Conservation (phyloP, 2,888 invertebrate genomes). For the Drosophila meridiana region DNA sequence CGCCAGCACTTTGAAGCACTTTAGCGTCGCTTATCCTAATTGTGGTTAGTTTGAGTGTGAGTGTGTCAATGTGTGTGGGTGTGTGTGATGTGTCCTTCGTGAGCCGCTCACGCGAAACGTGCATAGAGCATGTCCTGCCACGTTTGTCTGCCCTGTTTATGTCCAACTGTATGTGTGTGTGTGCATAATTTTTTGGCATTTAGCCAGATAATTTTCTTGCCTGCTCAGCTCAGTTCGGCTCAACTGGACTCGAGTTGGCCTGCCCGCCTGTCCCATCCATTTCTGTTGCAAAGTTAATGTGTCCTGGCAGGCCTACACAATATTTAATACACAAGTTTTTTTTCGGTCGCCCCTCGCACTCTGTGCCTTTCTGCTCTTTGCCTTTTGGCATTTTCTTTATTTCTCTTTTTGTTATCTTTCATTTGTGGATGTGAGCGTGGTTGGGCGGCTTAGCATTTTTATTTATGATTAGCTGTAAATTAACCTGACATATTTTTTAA, state of each 20-base stretch:
- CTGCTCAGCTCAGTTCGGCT: constrained; percentile 66
- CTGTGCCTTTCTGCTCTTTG: constrained; percentile 17
- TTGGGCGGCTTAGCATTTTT: constrained; percentile 18
- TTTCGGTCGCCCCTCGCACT: neutral
- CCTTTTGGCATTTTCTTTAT: constrained; percentile 38
- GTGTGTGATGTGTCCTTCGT: constrained; percentile 58
- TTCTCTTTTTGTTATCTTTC: constrained; percentile 29
- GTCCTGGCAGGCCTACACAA: constrained; percentile 58
- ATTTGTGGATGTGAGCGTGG: constrained; percentile 3
- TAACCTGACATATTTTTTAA: constrained; percentile 46
- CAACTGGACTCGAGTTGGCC: constrained; percentile 30
- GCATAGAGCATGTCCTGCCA: constrained; percentile 63
- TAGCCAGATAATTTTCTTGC: constrained; percentile 70
- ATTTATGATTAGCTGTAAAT: constrained; percentile 54
- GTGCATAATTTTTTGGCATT: constrained; percentile 64
- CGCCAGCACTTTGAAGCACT: constrained; percentile 64
- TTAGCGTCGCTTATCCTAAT: constrained; percentile 75
- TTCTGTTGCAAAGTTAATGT: constrained; percentile 62
- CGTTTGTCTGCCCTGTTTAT: constrained; percentile 45
- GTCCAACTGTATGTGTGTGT: constrained; percentile 28
- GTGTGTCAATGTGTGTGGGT: constrained; percentile 45
- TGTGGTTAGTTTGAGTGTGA: constrained; percentile 68
- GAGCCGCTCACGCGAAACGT: constrained; percentile 63
- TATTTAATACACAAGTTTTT: constrained; percentile 46
- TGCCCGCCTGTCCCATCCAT: constrained; percentile 41